Base-by-base conservation (phyloP, 2,113 vertebrate genomes). In the Sarotherodon lohbergeri region DNA sequence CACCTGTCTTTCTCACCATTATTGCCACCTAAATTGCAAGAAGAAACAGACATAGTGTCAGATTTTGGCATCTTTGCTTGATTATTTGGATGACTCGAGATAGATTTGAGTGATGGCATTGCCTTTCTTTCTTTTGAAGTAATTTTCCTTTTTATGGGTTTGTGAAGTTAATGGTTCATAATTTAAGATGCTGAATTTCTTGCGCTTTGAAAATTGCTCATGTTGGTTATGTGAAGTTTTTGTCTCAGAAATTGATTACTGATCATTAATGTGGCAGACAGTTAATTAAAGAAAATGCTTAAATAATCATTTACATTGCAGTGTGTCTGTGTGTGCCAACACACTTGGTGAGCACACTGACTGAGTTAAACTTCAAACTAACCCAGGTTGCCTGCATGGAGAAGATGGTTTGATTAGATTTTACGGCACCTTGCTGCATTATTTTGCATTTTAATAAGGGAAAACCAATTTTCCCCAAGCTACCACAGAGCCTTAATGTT, bases 381-480 rank as follows among this genome's bases (percentile, higher is more conserved):
- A 46, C 88, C 16, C 68, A 39, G 54, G 50, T 29, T 7, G 7
- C 27, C 52, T 82, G 78, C 61, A 83, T 11, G 12, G 63, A 88
- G n/a, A 57, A 86, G 86, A 66, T 17, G 87, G 57, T 89, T 83
- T 89, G 91, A 94, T 94, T 94, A 89, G 87, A 91, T 93, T 89
- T 84, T 88, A 61, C 78, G 85, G 61, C 88, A 92, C 88, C 91
- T 93, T 85, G 79, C 90, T 93, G 93, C 87, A 94, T 91, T 87
- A 88, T 79, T 92, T 94, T 92, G 86, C 93, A 94, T 94, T 80
- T 89, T 92, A 93, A 94, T 94, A 63, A 89, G 68, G 39, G 55
- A 27, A 86, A 93, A 88, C 86, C 71, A 16, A 90, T 95, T 93
- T 91, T 89, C 82, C 81, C 11, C 27, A 22, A 34, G 52, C 84